A percentile compares a stretch with the other conserved stretches of the same genome.
phyloP scores from a whole-genome alignment of 1,140 invertebrate genomes.

The Drosophila nigromelanica region DNA sequence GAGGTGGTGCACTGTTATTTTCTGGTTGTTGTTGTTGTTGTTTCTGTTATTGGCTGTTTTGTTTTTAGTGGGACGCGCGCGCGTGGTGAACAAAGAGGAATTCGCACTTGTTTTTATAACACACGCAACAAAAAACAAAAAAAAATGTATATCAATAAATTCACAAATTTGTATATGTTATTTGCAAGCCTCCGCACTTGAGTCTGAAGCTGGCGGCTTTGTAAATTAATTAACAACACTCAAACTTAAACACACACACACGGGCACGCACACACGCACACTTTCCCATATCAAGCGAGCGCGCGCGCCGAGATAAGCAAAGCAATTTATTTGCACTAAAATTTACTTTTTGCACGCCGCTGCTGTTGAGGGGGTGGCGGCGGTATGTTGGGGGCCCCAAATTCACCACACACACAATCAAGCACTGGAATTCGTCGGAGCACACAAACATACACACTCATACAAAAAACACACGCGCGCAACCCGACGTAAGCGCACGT shows the following conservation, averaged over 20 bases:
- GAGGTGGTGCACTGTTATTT: neutral
- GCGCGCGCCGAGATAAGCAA: constrained; percentile 75
- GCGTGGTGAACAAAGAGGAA: constrained; percentile 23
- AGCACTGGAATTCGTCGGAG: constrained; percentile 33
- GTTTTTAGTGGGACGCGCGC: constrained; percentile 25
- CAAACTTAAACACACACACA: constrained; percentile 35
- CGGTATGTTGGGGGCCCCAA: constrained; percentile 34
- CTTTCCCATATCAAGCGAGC: constrained; percentile 50
- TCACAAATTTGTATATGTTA: constrained; percentile 38
- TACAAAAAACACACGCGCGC: constrained; percentile 26
- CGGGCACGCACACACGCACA: constrained; percentile 28
- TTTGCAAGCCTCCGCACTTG: constrained; percentile 41
- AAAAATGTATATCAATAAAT: constrained; percentile 25
- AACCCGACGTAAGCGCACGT: constrained; percentile 67
- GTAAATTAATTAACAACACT: constrained; percentile 70
- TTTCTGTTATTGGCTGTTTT: constrained; percentile 38
- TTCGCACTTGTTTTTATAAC: constrained; percentile 33
- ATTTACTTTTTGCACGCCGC: constrained; percentile 73
- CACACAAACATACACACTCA: constrained; percentile 2
- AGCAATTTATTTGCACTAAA: constrained; percentile 80
- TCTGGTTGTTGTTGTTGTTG: constrained; percentile 16
- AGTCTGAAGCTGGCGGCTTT: constrained; percentile 27
- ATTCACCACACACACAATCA: constrained; percentile 71
- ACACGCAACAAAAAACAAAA: constrained; percentile 7
- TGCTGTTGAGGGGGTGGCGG: constrained; percentile 9